phyloP scores from a whole-genome alignment of 2,113 vertebrate genomes.

The Numenius arquata region DNA sequence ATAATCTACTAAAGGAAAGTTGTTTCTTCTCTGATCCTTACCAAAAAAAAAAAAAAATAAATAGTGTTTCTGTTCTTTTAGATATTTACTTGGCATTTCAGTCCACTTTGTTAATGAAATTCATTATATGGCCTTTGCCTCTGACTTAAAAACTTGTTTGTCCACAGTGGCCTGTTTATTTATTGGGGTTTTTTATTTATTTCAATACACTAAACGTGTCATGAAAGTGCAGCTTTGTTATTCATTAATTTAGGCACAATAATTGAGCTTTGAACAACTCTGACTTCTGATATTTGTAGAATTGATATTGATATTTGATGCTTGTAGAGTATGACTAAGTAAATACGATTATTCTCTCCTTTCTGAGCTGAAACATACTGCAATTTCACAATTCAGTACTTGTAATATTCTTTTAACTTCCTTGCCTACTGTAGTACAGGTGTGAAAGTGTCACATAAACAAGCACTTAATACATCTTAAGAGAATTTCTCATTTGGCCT shows the following conservation, averaged over 20 bases:
- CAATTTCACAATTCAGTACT: neutral
- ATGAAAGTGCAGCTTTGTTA: neutral
- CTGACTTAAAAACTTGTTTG: neutral
- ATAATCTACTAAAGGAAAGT: neutral
- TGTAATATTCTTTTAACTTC: neutral
- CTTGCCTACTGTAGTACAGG: neutral
- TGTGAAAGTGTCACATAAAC: neutral
- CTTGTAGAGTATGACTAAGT: neutral
- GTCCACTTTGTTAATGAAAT: neutral
- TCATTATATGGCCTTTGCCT: neutral
- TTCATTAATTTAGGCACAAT: neutral
- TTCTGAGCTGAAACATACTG: neutral
- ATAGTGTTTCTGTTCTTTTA: neutral
- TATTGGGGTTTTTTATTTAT: neutral
- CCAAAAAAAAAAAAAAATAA: neutral
- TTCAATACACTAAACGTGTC: neutral
- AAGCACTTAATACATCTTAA: neutral
- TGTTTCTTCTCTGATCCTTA: neutral
- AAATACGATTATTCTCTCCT: neutral
- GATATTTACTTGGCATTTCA: neutral
- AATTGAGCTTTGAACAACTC: neutral
- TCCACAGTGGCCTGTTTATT: neutral
- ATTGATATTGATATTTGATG: neutral
- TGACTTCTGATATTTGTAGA: neutral
- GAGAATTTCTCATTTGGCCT: neutral